Evolutionary conservation across 2,888 invertebrate genomes (phyloP).

Genomic region (Platypus cylindrus): DNA sequence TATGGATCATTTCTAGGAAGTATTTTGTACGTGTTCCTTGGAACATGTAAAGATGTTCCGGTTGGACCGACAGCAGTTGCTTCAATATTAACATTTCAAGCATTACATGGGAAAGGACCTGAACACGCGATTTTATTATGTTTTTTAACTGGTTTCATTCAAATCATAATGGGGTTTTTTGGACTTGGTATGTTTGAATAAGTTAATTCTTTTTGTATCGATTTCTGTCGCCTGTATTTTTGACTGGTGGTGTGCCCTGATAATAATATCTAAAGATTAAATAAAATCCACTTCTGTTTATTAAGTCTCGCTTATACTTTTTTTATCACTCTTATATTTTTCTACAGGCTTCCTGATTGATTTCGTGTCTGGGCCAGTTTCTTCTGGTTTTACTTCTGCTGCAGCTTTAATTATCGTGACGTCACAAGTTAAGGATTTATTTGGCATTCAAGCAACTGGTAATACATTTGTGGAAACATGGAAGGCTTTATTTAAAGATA

Average conservation of each 20-base stretch:
- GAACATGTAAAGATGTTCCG: slow-evolving; percentile 86
- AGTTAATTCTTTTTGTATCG: not conserved
- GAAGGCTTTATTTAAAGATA: slow-evolving; percentile 55
- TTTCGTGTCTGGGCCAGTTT: slow-evolving; percentile 82
- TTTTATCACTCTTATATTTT: no score
- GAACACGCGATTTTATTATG: slow-evolving; percentile 66
- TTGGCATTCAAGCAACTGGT: slow-evolving; percentile 60
- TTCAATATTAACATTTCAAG: slow-evolving; percentile 72
- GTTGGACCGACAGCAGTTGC: slow-evolving; percentile 89
- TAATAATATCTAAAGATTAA: no score
- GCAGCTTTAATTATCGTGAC: slow-evolving; percentile 80
- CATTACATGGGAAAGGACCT: slow-evolving; percentile 49
- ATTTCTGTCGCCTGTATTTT: not conserved
- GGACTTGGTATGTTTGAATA: slow-evolving; percentile 49
- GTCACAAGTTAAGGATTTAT: slow-evolving; percentile 75
- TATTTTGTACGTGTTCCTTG: slow-evolving; percentile 80
- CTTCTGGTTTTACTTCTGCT: slow-evolving; percentile 77
- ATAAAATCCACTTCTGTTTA: no score
- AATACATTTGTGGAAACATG: slow-evolving; percentile 68
- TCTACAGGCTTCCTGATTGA: slow-evolving; percentile 67
- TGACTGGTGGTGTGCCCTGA: no score
- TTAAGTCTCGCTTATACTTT: no score
- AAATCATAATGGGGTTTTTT: slow-evolving; percentile 68
- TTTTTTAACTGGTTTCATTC: slow-evolving; percentile 60
- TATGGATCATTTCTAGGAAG: slow-evolving; percentile 88